Percentiles rank a stretch among this genome's conserved stretches.
Conservation (phyloP, 2,888 invertebrate genomes). For the Troilus luridus region DNA sequence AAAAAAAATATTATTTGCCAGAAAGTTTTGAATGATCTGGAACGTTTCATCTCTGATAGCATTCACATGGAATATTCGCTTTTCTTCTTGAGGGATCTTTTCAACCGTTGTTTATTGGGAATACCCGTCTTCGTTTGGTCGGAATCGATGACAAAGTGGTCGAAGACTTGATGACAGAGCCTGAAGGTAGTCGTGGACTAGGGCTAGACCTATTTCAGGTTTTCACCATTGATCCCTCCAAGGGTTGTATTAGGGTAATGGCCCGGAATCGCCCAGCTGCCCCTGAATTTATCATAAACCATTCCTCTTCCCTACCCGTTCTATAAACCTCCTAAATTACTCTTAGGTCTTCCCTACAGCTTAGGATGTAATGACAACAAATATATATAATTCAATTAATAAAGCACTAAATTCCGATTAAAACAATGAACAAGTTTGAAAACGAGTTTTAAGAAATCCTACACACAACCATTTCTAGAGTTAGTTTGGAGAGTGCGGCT, state of each 20-base stretch:
- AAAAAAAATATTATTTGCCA: background rate
- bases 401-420: background rate
- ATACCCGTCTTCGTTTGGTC: background rate
- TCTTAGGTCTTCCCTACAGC: background rate
- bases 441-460: too few species aligned
- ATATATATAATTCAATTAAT: background rate
- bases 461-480: too few species aligned
- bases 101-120: background rate
- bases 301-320: background rate
- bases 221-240: slow-evolving; percentile 22
- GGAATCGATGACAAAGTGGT: background rate
- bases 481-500: too few species aligned
- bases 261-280: slow-evolving; percentile 53
- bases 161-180: background rate
- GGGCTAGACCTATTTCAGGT: slow-evolving; percentile 31
- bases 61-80: background rate
- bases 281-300: slow-evolving; percentile 55
- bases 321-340: background rate
- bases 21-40: background rate
- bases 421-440: too few species aligned
- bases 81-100: background rate
- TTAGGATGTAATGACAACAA: background rate
- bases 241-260: slow-evolving; percentile 52
- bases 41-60: background rate
- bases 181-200: slow-evolving; percentile 10